Conservation (phyloP, 1,140 invertebrate species). For the Rhagoletis pomonella region DNA sequence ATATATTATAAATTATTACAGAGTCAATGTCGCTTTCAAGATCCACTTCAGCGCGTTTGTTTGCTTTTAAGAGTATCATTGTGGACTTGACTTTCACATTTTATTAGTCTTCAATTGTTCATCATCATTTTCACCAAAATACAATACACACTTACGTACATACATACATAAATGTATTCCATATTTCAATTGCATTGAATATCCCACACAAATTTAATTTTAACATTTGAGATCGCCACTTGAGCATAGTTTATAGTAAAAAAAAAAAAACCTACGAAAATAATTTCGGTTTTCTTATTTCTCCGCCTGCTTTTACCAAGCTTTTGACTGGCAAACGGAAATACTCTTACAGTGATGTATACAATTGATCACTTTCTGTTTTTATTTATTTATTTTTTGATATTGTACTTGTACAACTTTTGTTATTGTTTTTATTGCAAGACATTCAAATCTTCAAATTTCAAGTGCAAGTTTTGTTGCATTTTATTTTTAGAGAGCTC, state of each 20-base stretch:
- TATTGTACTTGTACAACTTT: too few species aligned
- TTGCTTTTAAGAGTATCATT: too few species aligned
- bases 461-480: conserved; percentile 35
- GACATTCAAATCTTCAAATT: conserved; percentile 9
- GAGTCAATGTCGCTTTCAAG: too few species aligned
- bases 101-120: too few species aligned
- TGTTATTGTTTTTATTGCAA: not conserved
- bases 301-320: not conserved
- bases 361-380: not conserved
- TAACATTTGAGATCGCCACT: conserved; percentile 7
- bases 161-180: not conserved
- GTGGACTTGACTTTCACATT: too few species aligned
- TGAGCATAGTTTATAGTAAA: conserved; percentile 10
- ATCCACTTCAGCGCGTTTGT: too few species aligned
- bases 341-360: not conserved
- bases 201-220: conserved; percentile 2
- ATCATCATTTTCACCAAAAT: not conserved
- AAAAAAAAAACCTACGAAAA: not conserved
- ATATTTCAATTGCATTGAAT: conserved; percentile 11
- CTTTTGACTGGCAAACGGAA: not conserved
- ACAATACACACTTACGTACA: not conserved
- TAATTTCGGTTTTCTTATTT: not conserved
- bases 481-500: conserved; percentile 30
- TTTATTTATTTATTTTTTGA: conserved; percentile 5
- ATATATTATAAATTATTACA: too few species aligned